These are phyloP conservation scores for Myopa tessellatipennis DNA, from an alignment of 2,888 invertebrate genomes.

Conservation along the genomic window DNA sequence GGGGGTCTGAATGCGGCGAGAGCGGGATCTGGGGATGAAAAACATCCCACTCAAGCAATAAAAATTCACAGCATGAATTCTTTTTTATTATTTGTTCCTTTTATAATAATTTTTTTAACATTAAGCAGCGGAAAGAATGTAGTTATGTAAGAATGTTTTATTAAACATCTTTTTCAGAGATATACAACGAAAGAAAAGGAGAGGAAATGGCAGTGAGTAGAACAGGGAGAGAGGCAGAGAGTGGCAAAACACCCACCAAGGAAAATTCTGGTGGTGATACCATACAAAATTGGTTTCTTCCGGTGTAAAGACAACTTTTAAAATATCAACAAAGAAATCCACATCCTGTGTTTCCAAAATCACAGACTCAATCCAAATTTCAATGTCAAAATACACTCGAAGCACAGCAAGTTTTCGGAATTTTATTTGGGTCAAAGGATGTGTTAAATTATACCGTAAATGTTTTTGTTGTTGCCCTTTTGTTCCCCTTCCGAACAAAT, in stretches of 20 bases:
- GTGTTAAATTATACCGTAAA: background rate
- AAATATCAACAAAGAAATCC: background rate
- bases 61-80: conserved; percentile 43
- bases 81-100: background rate
- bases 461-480: too few species aligned
- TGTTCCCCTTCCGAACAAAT: too few species aligned
- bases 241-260: background rate
- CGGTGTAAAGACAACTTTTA: conserved; percentile 5
- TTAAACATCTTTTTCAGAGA: too few species aligned
- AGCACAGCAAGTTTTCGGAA: conserved; percentile 2
- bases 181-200: too few species aligned
- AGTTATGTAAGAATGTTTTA: too few species aligned
- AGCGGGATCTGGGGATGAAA: background rate
- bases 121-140: background rate
- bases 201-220: background rate
- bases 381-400: too few species aligned
- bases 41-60: conserved; percentile 19
- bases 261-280: conserved; percentile 32
- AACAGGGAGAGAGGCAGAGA: background rate
- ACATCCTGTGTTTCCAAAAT: too few species aligned
- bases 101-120: background rate
- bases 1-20: too few species aligned
- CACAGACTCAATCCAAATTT: too few species aligned
- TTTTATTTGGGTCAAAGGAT: conserved; percentile 15
- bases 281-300: conserved; percentile 27